These are phyloP conservation scores for Sphaeridia pumilis DNA, from an alignment of 2,888 invertebrate species.

Conservation along the genomic window DNA sequence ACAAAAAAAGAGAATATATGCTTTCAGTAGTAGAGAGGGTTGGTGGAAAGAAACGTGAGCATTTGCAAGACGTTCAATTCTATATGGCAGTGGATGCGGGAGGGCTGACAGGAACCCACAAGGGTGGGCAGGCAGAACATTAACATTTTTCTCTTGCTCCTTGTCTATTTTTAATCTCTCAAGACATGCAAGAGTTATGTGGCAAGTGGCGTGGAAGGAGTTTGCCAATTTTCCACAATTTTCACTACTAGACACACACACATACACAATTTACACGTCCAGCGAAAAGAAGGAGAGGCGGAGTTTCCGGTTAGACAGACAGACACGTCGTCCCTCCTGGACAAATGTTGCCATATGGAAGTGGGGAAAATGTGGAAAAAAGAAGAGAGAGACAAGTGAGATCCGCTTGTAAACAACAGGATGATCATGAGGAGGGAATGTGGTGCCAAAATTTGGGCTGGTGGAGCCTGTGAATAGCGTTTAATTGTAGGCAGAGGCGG, in stretches of 20 bases:
- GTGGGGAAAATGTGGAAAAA: not conserved
- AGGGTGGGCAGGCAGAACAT: not conserved
- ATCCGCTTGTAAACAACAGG: not conserved
- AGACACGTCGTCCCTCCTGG: not conserved
- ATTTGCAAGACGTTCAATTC: too few relatives aligned
- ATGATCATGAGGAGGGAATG: too few relatives aligned
- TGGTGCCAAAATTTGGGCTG: too few relatives aligned
- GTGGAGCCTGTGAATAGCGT: too few relatives aligned
- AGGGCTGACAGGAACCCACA: not conserved
- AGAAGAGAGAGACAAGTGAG: not conserved
- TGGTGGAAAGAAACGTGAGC: too few relatives aligned
- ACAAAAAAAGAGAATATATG: too few relatives aligned
- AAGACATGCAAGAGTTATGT: too few relatives aligned
- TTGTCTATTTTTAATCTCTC: not conserved
- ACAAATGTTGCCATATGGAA: not conserved
- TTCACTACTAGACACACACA: conserved; percentile 7
- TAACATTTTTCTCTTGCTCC: not conserved
- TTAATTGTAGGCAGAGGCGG: too few relatives aligned
- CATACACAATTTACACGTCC: too few relatives aligned
- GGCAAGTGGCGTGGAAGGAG: too few relatives aligned
- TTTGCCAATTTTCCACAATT: conserved; percentile 8
- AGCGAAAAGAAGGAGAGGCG: not conserved
- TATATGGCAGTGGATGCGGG: not conserved
- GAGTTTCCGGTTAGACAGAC: not conserved
- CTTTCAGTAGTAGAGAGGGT: too few relatives aligned